These are phyloP conservation scores for Montipora capricornis DNA, from an alignment of 64 coral and sea anemone species.

Conservation along the genomic window DNA sequence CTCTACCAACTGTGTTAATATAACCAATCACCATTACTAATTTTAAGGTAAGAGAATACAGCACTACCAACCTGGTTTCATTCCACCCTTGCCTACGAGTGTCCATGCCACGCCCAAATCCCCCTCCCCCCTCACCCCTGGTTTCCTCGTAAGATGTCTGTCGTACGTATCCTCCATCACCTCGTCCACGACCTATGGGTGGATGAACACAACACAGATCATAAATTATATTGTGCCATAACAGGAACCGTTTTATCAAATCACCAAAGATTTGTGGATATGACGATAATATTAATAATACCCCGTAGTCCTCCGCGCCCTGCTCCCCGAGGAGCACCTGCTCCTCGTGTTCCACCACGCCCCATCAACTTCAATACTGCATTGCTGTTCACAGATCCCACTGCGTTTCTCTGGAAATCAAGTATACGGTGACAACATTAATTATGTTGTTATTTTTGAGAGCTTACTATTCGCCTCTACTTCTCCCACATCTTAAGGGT, in stretches of 20 bases:
- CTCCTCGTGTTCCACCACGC: constrained; percentile 83
- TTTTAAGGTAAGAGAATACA: background rate
- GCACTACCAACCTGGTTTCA: constrained; percentile 60
- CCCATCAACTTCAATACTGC: constrained; percentile 98
- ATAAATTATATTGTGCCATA: background rate
- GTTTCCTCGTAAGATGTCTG: constrained; percentile 91
- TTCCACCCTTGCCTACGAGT: constrained; percentile 85
- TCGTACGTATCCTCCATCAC: constrained; percentile 83
- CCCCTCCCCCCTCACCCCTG: constrained; percentile 65
- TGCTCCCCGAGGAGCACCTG: constrained; percentile 14
- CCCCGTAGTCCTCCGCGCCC: constrained; percentile 76
- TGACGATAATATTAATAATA: background rate
- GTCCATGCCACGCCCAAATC: constrained; percentile 75
- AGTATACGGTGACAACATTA: background rate
- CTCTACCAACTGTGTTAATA: no score
- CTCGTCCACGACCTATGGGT: constrained; percentile 77
- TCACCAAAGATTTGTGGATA: background rate
- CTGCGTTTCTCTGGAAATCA: constrained; percentile 74
- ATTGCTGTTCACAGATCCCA: constrained; percentile 96
- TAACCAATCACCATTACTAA: no score
- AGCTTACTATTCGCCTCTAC: no score
- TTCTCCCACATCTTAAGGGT: no score
- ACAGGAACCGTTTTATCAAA: background rate
- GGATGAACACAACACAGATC: background rate
- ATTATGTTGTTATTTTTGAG: background rate